phyloP scores from a whole-genome alignment of 2,888 invertebrate species.

The Nudaria mundana region DNA sequence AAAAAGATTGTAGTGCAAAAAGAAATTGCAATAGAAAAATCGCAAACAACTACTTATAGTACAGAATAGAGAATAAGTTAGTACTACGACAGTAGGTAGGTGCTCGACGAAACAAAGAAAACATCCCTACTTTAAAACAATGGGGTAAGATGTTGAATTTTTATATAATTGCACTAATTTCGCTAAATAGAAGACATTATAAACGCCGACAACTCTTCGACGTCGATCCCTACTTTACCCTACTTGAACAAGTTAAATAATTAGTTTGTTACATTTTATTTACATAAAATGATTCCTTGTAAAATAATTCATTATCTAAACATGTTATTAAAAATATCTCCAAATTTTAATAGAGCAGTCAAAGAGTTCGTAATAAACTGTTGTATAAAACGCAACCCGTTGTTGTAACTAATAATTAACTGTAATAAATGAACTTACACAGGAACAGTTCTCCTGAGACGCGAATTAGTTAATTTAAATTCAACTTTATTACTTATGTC shows the following conservation, averaged over 20 bases:
- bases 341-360: conserved; percentile 41
- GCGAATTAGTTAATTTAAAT: conserved; percentile 30
- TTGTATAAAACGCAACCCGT: conserved; percentile 50
- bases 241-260: not conserved
- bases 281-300: conserved; percentile 13
- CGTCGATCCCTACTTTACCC: no score
- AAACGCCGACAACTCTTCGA: no score
- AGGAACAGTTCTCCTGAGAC: conserved; percentile 36
- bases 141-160: no score
- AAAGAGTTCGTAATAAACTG: conserved; percentile 48
- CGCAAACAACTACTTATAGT: no score
- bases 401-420: conserved; percentile 59
- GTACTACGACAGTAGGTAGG: no score
- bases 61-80: no score
- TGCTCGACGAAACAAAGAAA: no score
- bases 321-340: conserved; percentile 25
- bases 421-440: conserved; percentile 56
- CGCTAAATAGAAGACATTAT: no score
- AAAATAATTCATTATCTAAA: conserved; percentile 19
- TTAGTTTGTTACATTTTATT: conserved; percentile 5
- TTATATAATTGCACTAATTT: no score
- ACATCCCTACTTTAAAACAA: no score
- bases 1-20: no score
- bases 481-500: conserved; percentile 17
- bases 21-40: no score